Conservation (phyloP, 2,888 invertebrate species). For the Tetranychus piercei region DNA sequence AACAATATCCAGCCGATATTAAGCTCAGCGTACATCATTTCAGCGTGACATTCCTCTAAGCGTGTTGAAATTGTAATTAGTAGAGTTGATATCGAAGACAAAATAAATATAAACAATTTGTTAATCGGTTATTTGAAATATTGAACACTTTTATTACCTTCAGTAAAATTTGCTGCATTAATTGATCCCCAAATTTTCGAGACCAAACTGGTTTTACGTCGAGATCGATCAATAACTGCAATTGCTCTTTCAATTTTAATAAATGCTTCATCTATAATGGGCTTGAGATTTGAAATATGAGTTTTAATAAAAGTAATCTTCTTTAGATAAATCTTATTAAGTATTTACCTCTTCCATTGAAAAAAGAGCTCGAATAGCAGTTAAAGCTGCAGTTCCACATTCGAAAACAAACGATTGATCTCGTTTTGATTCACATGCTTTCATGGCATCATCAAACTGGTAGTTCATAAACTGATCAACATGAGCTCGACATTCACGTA, state of each 20-base stretch:
- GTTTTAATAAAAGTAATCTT: too few relatives aligned
- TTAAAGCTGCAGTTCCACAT: not conserved
- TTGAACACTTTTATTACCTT: not conserved
- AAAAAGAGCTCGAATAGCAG: not conserved
- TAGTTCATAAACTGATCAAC: not conserved
- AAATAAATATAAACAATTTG: not conserved
- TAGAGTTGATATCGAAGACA: not conserved
- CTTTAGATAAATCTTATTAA: too few relatives aligned
- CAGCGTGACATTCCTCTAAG: not conserved
- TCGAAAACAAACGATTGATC: not conserved
- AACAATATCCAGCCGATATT: not conserved
- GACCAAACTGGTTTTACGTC: not conserved
- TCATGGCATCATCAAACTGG: not conserved
- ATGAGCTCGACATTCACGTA: constrained; percentile 1
- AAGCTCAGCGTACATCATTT: not conserved
- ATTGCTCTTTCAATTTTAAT: not conserved
- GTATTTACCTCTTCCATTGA: not conserved
- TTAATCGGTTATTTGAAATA: too few relatives aligned
- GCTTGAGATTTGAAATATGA: not conserved
- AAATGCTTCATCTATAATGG: not conserved
- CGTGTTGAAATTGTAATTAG: not conserved
- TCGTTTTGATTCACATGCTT: not conserved
- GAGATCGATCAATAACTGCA: not conserved
- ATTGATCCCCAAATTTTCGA: not conserved
- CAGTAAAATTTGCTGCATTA: not conserved